Evolutionary conservation across 2,888 invertebrate species (phyloP), one percentile per base, ranked within the genome.

Genomic region (Chirona hameri): DNA sequence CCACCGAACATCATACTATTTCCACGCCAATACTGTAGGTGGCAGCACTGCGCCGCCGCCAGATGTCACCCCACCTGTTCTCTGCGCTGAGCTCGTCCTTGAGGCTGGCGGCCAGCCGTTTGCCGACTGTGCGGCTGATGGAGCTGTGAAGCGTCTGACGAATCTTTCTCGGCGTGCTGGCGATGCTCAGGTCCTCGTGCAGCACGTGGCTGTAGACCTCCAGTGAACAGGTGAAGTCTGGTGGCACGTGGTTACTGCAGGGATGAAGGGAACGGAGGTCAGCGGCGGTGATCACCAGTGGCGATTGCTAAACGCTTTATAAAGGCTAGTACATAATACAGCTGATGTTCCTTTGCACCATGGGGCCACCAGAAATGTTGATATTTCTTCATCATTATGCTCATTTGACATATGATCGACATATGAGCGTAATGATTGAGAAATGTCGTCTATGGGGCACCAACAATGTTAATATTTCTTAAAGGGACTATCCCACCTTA

Each of bases 181-280:
- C 91, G 83, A 92, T 91, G 76, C 90, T 91, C 84, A 92, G 87
- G 86, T 92, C 92, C 84, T 91, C 48, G 86, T 91, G 90, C 80
- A 91, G 88, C 85, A 91, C 89, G 86, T 92, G 91, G 84, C 91
- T 90, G 86, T 91, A 92, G 60, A 92, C 90, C 87, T 92, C 92
- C 72, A 92, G 86, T 52, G 89, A 89, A 85, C 91, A 89, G 85
- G 91, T 90, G 86, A 92, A 92, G 86, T 91, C 91, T 48, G 91
- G 89, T 55, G 90, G 88, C 79, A 91, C 90, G 85, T 91, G 89
- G 86, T 91, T 90, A 86, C 92, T 92, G 88, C 4, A 88, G 12
- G 9, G 21, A 4, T 14, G 57, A 60, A 60, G 24, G 18, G 24
- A 12, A 48, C 48, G 48, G 12, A 7, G 48, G 48, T 48, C 48